phyloP scores from a whole-genome alignment of 1,140 invertebrate species.

The Maconellicoccus hirsutus region DNA sequence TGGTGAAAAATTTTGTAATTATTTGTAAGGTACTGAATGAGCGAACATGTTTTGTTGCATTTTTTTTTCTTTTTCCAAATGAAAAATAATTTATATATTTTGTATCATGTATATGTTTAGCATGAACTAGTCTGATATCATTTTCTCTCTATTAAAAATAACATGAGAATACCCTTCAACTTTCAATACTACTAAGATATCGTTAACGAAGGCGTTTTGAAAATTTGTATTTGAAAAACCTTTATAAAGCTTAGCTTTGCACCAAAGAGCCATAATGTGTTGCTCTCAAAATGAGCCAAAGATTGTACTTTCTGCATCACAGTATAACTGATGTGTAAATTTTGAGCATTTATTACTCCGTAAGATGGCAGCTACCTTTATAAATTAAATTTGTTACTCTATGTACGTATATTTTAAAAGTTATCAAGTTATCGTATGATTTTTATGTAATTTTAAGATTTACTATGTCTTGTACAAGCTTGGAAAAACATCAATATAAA shows the following conservation, averaged over 20 bases:
- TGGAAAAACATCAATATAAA: not conserved
- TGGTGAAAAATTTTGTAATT: not conserved
- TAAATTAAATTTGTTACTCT: not conserved
- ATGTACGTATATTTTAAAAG: not conserved
- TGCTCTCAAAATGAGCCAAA: not conserved
- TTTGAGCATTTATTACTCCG: not conserved
- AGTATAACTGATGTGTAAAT: not conserved
- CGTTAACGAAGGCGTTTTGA: not conserved
- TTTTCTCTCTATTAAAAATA: not conserved
- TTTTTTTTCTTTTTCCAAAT: not conserved
- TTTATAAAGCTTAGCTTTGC: not conserved
- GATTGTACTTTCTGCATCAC: constrained; percentile 2
- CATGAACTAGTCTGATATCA: not conserved
- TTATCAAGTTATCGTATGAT: not conserved
- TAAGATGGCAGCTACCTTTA: not conserved
- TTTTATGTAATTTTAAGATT: not conserved
- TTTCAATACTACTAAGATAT: not conserved
- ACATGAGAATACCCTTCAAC: too few species aligned
- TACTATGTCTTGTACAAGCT: not conserved
- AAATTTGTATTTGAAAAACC: not conserved
- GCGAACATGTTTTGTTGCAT: not conserved
- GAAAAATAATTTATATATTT: not conserved
- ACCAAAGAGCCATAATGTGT: not conserved
- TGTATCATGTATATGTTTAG: not conserved
- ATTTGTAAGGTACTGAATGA: not conserved